Evolutionary conservation across 2,113 vertebrate genomes (phyloP), one percentile per base, ranked within the genome.

Genomic region (Aplodontia rufa): DNA sequence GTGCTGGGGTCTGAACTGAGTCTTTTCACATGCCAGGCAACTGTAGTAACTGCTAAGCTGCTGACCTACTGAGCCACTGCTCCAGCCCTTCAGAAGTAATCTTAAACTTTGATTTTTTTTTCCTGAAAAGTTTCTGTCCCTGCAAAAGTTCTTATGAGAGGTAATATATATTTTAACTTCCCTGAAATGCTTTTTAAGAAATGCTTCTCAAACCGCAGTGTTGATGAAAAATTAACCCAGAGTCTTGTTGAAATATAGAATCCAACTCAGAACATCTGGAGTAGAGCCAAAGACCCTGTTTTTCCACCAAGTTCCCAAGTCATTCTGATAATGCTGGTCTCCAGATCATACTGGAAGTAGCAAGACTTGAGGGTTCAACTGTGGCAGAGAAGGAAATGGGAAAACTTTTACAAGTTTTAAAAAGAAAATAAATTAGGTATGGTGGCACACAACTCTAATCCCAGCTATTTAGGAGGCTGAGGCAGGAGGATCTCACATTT

Each of bases 101-200:
- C 47, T 71, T 53, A 91, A 76, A 82, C 69, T 76, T 82, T 51
- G 69, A 82, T 47, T 94, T 96, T 76, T 47, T 94, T 96, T 76
- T 91, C 69, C 19, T 87, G n/a, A 74, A 91, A 24, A 45, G 26
- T 5, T 79, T 81, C 69, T 87, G 16, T 51, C 47, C 60, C 7
- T 87, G 42, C 20, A 82, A 37, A 75, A 66, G 20, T 45, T 30
- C 87, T 78, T 72, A 69, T 2, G 4, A 74, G 32, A 87, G 55
- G 14, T 91, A 55, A 78, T 71, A 47, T 28, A 32, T 51, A 45
- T 51, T 82, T 91, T 80, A 90, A 66, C 47, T n/a, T n/a, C 24
- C 53, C 47, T 58, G 35, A 58, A 58, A 58, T 24, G 55, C 8
- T n/a, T 58, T 83, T 87, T 83, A 30, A 87, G 42, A 91, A 91